Base-by-base conservation (phyloP, 2,113 vertebrate species). In the Antechinus flavipes region DNA sequence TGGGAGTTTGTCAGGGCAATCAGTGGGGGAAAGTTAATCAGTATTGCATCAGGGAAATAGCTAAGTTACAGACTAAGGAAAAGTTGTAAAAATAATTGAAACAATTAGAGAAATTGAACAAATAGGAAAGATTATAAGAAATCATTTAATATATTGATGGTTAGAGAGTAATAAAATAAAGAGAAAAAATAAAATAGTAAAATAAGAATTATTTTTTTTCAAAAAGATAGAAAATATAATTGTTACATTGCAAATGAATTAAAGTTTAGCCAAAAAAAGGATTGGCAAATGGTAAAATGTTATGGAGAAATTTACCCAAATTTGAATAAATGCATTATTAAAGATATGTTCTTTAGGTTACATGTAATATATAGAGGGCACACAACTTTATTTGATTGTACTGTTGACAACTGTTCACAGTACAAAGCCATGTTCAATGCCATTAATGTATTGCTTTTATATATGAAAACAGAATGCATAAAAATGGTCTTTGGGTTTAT, bases 11-110 rank as follows among this genome's bases (percentile, higher is more conserved):
- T 91, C 98, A 92, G 96, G 97, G 93, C 95, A 56, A 97, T 98
- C 98, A 97, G 98, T 98, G 96, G 90, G 53, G 53, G 90, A 96
- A 98, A 93, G 94, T 96, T 98, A 98, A 98, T 98, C 96, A 97
- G 90, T 50, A 97, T 95, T 97, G 89, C 95, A 92, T 95, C 54
- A 97, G 97, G 97, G 97, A 98, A 97, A 95, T 49, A 23, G 89
- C 91, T 98, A 93, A 97, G 97, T 96, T 94, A 98, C 96, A 92
- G 91, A 91, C 93, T 96, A 96, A 97, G 93, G 93, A 95, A 97
- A 97, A 90, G 24, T 24, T 96, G 93, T 61, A 58, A 96, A 96
- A 96, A 98, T 97, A 97, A 93, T 16, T 96, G 94, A 95, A 97
- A 61, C 58, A 98, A 96, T 98, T 96, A 98, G 91, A 96, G 55